Base-by-base conservation (phyloP, 2,797 vertebrate genomes). In the Enteromius mattozi region DNA sequence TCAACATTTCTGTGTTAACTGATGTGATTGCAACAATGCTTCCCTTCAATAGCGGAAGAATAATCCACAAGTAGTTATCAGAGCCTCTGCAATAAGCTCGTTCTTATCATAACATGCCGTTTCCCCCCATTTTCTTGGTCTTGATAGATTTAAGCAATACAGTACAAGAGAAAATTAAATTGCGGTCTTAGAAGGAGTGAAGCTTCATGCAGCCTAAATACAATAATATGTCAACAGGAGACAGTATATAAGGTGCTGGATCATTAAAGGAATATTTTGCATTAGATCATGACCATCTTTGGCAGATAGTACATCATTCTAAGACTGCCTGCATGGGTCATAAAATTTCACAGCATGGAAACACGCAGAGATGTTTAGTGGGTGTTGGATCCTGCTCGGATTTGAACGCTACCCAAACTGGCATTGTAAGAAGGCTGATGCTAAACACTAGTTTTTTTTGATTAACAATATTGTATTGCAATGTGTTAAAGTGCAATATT, bases 41-140 rank as follows among this genome's bases (percentile, higher is more conserved):
- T 72, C 24, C 45, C 56, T 37, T 86, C 66, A 69, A 51, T 71
- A 85, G 86, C 78, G 27, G 80, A 51, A 88, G 76, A 77, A 40
- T 83, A 88, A 90, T 88, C 82, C 84, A 84, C 69, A 82, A 85
- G 83, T 85, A 85, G 75, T 85, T 82, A 86, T 86, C 84, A 61
- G 69, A 86, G 88, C 63, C 86, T 70, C 77, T 33, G 81, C 81
- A 86, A 80, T 74, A 83, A 71, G 70, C 68, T 42, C 35, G 24
- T 75, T 86, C 42, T 88, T 86, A 80, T 85, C 81, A 85, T 76
- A 83, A 80, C 78, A 27, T 61, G 75, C 75, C 6, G 27, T n/a
- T 6, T 49, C 78, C 61, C 35, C 12, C 35, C 35, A 78, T 78
- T 71, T 79, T 49, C 33, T 4, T 75, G 35, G 56, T 81, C 83